These are phyloP conservation scores for Corbicula japonica DNA, from an alignment of 2,888 invertebrate genomes.

Conservation along the genomic window DNA sequence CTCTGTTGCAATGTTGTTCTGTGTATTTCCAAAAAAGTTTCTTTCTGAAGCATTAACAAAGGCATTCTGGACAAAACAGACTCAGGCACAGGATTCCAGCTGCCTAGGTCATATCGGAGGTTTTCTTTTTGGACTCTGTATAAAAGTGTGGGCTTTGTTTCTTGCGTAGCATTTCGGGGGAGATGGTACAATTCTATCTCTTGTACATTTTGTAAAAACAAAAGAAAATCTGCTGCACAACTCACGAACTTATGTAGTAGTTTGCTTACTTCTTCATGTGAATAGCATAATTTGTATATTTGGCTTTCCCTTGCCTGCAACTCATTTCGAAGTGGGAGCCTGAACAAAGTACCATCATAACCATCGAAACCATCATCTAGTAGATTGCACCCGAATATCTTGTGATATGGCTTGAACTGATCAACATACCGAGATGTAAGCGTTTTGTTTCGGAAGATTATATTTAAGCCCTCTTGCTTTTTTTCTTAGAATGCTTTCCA, in stretches of 20 bases:
- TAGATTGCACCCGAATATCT: slow-evolving; percentile 61
- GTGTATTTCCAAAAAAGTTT: not conserved
- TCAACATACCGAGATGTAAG: slow-evolving; percentile 70
- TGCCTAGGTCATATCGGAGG: not conserved
- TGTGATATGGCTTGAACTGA: slow-evolving; percentile 82
- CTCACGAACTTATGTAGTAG: slow-evolving; percentile 76
- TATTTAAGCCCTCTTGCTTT: slow-evolving; percentile 27
- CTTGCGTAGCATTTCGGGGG: not conserved
- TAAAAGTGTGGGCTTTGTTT: not conserved
- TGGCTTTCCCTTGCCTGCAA: slow-evolving; percentile 78
- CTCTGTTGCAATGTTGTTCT: not conserved
- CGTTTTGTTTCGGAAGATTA: slow-evolving; percentile 41
- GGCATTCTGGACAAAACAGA: slow-evolving; percentile 9
- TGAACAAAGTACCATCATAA: slow-evolving; percentile 80
- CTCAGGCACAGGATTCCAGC: not conserved
- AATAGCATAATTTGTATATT: slow-evolving; percentile 75
- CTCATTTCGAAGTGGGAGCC: slow-evolving; percentile 82
- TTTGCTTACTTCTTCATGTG: slow-evolving; percentile 69
- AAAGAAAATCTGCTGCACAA: slow-evolving; percentile 76
- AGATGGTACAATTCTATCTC: slow-evolving; percentile 77
- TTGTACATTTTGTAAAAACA: slow-evolving; percentile 83
- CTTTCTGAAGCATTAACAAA: not conserved
- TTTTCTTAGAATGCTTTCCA: slow-evolving; percentile 70
- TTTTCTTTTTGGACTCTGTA: not conserved
- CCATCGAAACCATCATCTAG: not conserved